Conservation (phyloP, 2,113 vertebrate genomes). For the Hippocampus mohnikei region DNA sequence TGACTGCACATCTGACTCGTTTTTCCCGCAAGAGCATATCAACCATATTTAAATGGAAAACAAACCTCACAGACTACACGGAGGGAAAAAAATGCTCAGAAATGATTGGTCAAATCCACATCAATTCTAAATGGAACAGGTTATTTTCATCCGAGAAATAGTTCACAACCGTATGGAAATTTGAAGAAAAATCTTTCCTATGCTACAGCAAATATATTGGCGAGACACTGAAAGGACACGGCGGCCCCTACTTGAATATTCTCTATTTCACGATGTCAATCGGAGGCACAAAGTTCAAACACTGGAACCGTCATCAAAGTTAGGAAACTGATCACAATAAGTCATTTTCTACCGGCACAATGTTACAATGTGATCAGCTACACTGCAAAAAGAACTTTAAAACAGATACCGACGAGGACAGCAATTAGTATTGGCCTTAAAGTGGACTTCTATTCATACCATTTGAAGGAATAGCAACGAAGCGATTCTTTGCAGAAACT, state of each 20-base stretch:
- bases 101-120: slow-evolving; percentile 21
- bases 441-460: slow-evolving; percentile 27
- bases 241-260: slow-evolving; percentile 19
- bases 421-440: slow-evolving; percentile 10
- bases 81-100: slow-evolving; percentile 20
- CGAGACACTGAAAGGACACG: slow-evolving; percentile 23
- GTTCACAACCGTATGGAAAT: slow-evolving; percentile 38
- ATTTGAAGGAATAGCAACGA: slow-evolving; percentile 21
- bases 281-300: slow-evolving; percentile 40
- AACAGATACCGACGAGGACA: neutral
- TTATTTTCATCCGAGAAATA: slow-evolving; percentile 36
- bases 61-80: slow-evolving; percentile 34
- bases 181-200: slow-evolving; percentile 28
- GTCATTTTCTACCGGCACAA: neutral
- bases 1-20: neutral
- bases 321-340: slow-evolving; percentile 5
- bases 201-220: slow-evolving; percentile 46
- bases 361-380: neutral
- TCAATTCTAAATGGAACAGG: slow-evolving; percentile 13
- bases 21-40: slow-evolving; percentile 30
- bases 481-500: neutral
- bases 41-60: slow-evolving; percentile 32
- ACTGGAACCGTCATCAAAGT: slow-evolving; percentile 11
- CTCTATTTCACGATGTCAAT: slow-evolving; percentile 28
- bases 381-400: neutral